Evolutionary conservation across 2,113 vertebrate species (phyloP), one percentile per base, ranked within the genome.

Genomic region (Zeus faber): DNA sequence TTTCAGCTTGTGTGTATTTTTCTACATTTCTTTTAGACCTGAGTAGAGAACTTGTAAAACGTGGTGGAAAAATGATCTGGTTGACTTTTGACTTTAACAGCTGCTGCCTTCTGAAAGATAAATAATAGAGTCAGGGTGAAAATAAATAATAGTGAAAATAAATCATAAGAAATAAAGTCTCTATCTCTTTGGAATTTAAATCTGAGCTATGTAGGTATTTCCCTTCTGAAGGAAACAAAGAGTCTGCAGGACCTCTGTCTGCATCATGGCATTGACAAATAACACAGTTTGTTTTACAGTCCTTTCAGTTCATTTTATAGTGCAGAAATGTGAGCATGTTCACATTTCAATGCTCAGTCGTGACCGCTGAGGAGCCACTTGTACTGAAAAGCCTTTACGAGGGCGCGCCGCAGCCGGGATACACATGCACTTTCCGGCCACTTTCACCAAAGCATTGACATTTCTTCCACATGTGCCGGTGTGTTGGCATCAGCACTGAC

Each of bases 401-500:
- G 26, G 22, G 35, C 22, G 6, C 13, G 16, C 37, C 27, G 47
- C 27, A 27, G 47, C 47, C 6, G 24, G 25, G 24, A 29, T 26
- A 29, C 16, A 31, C n/a, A n/a, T 13, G 48, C 16, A 49, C 47
- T 49, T 49, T 49, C 11, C 27, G 25, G 8, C 48, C 24, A 50
- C 48, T 50, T 31, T 29, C 16, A 6, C n/a, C n/a, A 43, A 43
- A 43, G 40, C 2, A 43, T 43, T 18, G 4, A 5, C 16, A 29
- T 50, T 31, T 50, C 48, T 31, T 49, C 47, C 26, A 50, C 48
- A 50, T 29, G 14, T 29, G 48, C 48, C 27, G 29, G 48, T 46
- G 44, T 8, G 44, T 23, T 21, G 23, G 44, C 44, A 23, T 46
- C 44, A 24, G 44, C 22, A 46, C 44, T 46, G 44, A 44, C 45